Base-by-base conservation (phyloP, 2,888 invertebrate species). In the Drosophila kanekoi region DNA sequence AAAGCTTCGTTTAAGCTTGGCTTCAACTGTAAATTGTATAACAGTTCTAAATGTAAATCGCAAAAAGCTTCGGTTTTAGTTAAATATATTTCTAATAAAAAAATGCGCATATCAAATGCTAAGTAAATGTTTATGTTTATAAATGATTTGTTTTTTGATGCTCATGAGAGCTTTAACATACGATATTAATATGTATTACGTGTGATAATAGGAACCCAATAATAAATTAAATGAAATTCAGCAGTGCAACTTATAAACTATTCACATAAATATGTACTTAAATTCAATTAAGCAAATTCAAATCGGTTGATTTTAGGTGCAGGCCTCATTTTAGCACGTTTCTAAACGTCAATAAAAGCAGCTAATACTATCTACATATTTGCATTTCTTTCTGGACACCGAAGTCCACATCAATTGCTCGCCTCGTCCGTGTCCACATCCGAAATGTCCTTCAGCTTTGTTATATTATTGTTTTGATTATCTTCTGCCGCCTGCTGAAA, bases 381-480 rank as follows among this genome's bases (percentile, higher is more conserved):
- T 49, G 18, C 32, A 49, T 33, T 44, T 11, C 13, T 6, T 10
- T 41, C 28, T 38, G 28, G 16, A 23, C 23, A 5, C 14, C 14
- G n/a, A 16, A 13, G 11, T 3, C 3, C 9, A 1, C n/a, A 43
- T 85, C 67, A 92, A 82, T 92, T 92, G 78, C 92, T 92, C 54
- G 91, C 91, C 72, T 92, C 92, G 60, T 92, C 92, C 41, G 91
- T 92, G 51, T 92, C 92, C 28, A 90, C 90, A 72, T 92, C 92
- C 20, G 90, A 84, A 47, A 92, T 91, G 51, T 88, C 89, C 65
- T 90, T 91, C 11, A 91, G 79, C 52, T 91, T 89, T 20, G 79
- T 37, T 33, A 58, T 71, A 16, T 58, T 84, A 16, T 54, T 84
- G n/a, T 33, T 66, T 4, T 70, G 63, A 52, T 81, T 82, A 18